A percentile compares a stretch with the other conserved stretches of the same genome.
Conservation (phyloP, 1,140 invertebrate genomes). For the Cecropterus lyciades region DNA sequence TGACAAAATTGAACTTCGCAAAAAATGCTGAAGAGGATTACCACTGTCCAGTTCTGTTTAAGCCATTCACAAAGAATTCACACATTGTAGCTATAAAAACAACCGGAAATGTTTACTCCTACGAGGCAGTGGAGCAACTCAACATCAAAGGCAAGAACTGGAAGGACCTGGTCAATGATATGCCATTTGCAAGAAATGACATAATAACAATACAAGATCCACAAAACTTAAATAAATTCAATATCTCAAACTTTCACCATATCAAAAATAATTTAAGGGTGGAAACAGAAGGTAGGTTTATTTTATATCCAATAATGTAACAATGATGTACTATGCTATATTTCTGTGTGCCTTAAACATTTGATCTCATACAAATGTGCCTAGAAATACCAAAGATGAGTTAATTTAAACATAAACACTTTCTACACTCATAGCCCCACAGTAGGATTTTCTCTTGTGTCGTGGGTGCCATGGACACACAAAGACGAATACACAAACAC, state of each 20-base stretch:
- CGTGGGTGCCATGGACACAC: too few species aligned
- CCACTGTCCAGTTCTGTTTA: slow-evolving; percentile 98
- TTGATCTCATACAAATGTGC: too few species aligned
- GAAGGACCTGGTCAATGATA: slow-evolving; percentile 97
- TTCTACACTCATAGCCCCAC: too few species aligned
- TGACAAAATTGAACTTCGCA: slow-evolving; percentile 95
- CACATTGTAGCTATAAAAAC: slow-evolving; percentile 96
- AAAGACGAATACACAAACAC: too few species aligned
- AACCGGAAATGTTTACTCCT: slow-evolving; percentile 98
- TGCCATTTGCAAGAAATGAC: slow-evolving; percentile 95
- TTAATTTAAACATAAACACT: too few species aligned
- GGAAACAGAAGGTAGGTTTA: slow-evolving; percentile 89
- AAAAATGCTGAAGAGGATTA: slow-evolving; percentile 93
- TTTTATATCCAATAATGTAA: too few species aligned
- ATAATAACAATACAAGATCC: slow-evolving; percentile 98
- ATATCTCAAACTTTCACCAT: slow-evolving; percentile 97
- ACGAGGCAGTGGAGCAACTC: slow-evolving; percentile 98
- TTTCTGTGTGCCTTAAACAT: too few species aligned
- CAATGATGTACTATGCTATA: too few species aligned
- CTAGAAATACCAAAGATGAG: too few species aligned
- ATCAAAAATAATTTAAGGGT: slow-evolving; percentile 97
- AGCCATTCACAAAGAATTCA: slow-evolving; percentile 97
- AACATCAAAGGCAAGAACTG: slow-evolving; percentile 98
- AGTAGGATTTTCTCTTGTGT: too few species aligned
- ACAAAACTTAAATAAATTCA: slow-evolving; percentile 96